Percentiles rank a stretch among this genome's conserved stretches.
Conservation (phyloP, 1,140 invertebrate species). For the Danaus plexippus region DNA sequence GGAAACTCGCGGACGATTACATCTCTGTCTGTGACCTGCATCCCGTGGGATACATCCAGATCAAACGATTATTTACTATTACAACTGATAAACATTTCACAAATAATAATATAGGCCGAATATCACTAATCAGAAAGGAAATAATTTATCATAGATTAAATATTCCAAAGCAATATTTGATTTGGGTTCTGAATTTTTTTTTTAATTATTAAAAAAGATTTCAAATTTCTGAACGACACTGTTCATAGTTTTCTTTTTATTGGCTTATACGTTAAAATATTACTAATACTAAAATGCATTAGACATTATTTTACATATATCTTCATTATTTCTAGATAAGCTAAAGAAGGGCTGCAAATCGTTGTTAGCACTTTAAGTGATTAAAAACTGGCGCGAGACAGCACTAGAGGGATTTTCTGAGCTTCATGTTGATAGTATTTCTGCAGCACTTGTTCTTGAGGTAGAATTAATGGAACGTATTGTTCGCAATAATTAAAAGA, state of each 20-base stretch:
- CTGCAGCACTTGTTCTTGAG: background rate
- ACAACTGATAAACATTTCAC: conserved; percentile 32
- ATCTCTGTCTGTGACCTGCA: conserved; percentile 39
- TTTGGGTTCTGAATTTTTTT: too few species aligned
- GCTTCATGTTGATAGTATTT: background rate
- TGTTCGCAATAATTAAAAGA: too few species aligned
- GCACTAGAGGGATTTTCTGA: conserved; percentile 5
- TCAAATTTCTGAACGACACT: too few species aligned
- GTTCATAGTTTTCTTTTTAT: too few species aligned
- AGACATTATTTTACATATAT: conserved; percentile 40
- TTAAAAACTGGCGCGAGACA: conserved; percentile 49
- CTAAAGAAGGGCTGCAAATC: conserved; percentile 52
- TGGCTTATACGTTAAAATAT: too few species aligned
- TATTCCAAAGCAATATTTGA: too few species aligned
- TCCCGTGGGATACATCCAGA: conserved; percentile 38
- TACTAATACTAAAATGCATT: conserved; percentile 6
- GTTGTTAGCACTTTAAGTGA: conserved; percentile 61
- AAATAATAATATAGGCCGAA: background rate
- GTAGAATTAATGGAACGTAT: too few species aligned
- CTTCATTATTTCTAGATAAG: conserved; percentile 46
- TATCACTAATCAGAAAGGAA: too few species aligned
- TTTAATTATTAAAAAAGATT: too few species aligned
- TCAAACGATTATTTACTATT: conserved; percentile 6
- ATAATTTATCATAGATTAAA: too few species aligned
- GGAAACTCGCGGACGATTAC: conserved; percentile 44